Conservation (phyloP, 2,113 vertebrate species). For the Vimba vimba region DNA sequence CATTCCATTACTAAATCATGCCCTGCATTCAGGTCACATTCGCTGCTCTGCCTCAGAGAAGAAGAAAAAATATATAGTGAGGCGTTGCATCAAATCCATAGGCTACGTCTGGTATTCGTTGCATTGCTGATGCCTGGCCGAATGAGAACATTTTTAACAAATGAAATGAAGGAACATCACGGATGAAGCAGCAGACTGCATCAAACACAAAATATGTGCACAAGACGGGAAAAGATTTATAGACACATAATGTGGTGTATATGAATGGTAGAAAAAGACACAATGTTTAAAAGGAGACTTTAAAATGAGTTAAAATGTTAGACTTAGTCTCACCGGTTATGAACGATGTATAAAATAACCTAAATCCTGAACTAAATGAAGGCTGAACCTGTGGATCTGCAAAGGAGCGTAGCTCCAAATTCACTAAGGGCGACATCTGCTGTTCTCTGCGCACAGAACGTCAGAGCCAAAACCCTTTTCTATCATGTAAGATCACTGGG, state of each 20-base stretch:
- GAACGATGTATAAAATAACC: background rate
- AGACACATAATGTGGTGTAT: background rate
- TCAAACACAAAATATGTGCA: background rate
- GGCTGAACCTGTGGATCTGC: constrained; percentile 51
- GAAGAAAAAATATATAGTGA: constrained; percentile 65
- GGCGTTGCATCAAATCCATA: constrained; percentile 71
- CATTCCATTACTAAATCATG: constrained; percentile 73
- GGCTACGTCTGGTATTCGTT: constrained; percentile 57
- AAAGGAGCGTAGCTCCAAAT: constrained; percentile 48
- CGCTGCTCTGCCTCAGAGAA: constrained; percentile 66
- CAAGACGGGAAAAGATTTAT: background rate
- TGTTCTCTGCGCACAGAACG: constrained; percentile 56
- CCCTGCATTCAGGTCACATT: constrained; percentile 79
- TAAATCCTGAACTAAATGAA: constrained; percentile 18
- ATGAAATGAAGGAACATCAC: background rate
- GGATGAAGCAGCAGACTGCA: background rate
- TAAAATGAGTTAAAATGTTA: background rate
- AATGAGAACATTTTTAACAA: background rate
- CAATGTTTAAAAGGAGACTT: background rate
- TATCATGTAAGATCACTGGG: background rate
- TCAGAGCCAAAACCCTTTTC: background rate
- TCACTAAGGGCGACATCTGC: constrained; percentile 77
- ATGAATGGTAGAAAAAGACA: too few species aligned
- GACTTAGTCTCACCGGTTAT: background rate
- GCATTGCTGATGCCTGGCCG: constrained; percentile 35